Conservation (phyloP, 1,140 invertebrate genomes). For the Contarinia nasturtii region DNA sequence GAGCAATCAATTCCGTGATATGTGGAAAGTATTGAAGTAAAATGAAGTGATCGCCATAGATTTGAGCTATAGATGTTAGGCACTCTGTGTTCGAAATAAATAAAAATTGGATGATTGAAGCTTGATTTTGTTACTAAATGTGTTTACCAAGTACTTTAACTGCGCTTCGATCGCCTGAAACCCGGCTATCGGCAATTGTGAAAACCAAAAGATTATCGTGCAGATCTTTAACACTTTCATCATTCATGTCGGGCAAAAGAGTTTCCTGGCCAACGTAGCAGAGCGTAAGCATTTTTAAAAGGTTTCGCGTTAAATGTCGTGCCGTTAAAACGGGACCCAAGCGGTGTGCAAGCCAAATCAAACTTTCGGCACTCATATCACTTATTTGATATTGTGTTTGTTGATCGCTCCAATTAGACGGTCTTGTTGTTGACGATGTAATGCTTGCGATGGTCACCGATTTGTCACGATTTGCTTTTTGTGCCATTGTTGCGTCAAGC, state of each 20-base stretch:
- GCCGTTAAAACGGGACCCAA: constrained; percentile 89
- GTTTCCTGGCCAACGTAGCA: constrained; percentile 82
- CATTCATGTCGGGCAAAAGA: constrained; percentile 25
- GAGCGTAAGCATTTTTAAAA: constrained; percentile 80
- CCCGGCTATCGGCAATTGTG: constrained; percentile 33
- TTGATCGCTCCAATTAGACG: constrained; percentile 4
- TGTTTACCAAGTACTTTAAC: constrained; percentile 49
- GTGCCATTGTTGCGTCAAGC: constrained; percentile 10
- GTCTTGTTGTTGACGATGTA: not conserved
- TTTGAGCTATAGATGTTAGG: constrained; percentile 18
- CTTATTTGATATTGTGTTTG: constrained; percentile 34
- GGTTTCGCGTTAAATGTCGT: constrained; percentile 72
- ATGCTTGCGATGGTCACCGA: not conserved
- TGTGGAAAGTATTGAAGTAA: constrained; percentile 88
- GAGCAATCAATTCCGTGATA: constrained; percentile 60
- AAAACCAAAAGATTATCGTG: constrained; percentile 30
- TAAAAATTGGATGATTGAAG: too few species aligned
- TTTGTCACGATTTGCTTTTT: constrained; percentile 3
- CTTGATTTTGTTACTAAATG: too few species aligned
- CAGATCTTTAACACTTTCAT: constrained; percentile 13
- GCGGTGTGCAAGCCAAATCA: constrained; percentile 81
- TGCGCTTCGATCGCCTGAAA: constrained; percentile 66
- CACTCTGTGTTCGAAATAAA: too few species aligned
- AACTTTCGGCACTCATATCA: constrained; percentile 76
- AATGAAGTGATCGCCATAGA: constrained; percentile 89